phyloP scores from a whole-genome alignment of 2,797 vertebrate species.

The Paratrypauchen microcephalus region DNA sequence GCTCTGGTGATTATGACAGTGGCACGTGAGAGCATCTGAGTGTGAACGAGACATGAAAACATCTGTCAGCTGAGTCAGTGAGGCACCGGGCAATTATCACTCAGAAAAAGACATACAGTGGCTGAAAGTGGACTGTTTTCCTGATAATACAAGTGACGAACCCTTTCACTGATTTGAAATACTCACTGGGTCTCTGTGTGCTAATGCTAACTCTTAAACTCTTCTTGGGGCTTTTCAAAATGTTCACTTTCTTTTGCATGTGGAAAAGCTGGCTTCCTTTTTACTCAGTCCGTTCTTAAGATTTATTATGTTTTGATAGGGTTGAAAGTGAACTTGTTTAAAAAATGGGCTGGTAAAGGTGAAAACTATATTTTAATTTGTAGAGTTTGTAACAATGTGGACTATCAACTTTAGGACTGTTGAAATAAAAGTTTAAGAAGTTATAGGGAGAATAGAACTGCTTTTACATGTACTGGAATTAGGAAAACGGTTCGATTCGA shows the following conservation, averaged over 20 bases:
- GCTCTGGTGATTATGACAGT: constrained; percentile 29
- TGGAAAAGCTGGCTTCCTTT: constrained; percentile 53
- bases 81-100: constrained; percentile 7
- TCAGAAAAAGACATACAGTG: constrained; percentile 10
- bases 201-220: constrained; percentile 31
- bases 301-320: constrained; percentile 41
- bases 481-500: too few species aligned
- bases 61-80: constrained; percentile 18
- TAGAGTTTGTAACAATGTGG: background rate
- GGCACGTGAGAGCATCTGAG: constrained; percentile 29
- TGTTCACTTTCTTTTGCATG: constrained; percentile 61
- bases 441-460: too few species aligned
- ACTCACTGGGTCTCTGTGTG: constrained; percentile 4
- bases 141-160: background rate
- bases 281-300: constrained; percentile 51
- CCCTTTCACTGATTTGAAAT: constrained; percentile 1
- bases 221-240: constrained; percentile 40
- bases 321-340: background rate
- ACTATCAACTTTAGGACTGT: background rate
- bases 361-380: background rate
- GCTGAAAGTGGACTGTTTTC: constrained; percentile 5
- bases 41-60: constrained; percentile 23
- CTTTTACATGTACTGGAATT: too few species aligned
- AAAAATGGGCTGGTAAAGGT: background rate
- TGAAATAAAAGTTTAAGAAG: background rate